Conservation (phyloP, 2,888 invertebrate genomes). For the Muschampia plurimacula region DNA sequence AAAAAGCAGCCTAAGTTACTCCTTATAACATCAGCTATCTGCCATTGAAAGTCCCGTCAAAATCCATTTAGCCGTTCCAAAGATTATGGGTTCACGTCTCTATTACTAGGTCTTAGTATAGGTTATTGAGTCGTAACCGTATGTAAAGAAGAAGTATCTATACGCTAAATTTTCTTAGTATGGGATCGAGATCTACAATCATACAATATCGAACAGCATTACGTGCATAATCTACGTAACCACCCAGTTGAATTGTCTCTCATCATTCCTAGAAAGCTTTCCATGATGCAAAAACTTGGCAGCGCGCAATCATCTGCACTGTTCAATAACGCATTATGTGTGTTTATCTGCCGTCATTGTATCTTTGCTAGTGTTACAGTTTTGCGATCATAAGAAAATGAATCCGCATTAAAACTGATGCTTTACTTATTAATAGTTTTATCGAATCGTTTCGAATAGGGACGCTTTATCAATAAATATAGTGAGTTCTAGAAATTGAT, state of each 20-base stretch:
- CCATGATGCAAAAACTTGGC: conserved; percentile 28
- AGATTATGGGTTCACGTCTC: no score
- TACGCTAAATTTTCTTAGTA: neutral
- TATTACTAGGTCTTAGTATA: no score
- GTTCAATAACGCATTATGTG: conserved; percentile 14
- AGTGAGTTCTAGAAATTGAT: no score
- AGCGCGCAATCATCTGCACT: conserved; percentile 18
- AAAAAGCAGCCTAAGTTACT: no score
- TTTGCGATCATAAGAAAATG: neutral
- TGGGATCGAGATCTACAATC: neutral
- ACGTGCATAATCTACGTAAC: conserved; percentile 28
- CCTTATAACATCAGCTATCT: no score
- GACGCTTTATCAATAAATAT: no score
- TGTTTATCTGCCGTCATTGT: conserved; percentile 9
- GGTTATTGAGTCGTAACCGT: neutral
- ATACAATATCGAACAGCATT: conserved; percentile 5
- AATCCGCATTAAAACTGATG: neutral
- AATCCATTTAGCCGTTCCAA: no score
- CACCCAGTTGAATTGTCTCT: conserved; percentile 30
- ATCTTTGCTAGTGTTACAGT: neutral
- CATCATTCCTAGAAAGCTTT: conserved; percentile 26
- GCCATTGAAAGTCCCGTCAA: no score
- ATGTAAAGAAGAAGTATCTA: neutral
- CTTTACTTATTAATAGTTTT: no score
- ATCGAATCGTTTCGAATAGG: no score